These are phyloP conservation scores for Campylorhamphus procurvoides DNA, from an alignment of 2,113 vertebrate genomes.

Conservation along the genomic window DNA sequence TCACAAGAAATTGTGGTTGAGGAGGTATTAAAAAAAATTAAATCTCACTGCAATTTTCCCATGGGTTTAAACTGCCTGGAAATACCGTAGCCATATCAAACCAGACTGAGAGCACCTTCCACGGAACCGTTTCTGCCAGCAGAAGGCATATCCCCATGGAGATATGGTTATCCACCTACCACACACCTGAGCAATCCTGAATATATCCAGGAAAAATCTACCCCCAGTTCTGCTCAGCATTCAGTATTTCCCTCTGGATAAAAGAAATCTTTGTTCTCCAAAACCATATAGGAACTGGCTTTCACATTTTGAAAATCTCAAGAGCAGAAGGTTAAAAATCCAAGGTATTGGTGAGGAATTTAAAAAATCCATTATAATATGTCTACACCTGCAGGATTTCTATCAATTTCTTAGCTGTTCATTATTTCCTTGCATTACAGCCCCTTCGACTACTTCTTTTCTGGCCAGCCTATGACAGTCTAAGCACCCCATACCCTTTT, in stretches of 20 bases:
- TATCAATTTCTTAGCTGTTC: neutral
- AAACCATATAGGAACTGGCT: neutral
- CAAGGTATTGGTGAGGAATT: neutral
- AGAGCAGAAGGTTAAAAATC: neutral
- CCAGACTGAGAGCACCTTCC: neutral
- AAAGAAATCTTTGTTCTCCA: neutral
- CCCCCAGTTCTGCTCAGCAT: neutral
- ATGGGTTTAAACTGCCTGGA: neutral
- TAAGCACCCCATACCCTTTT: neutral
- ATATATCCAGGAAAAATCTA: neutral
- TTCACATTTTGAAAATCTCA: neutral
- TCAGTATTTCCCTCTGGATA: neutral
- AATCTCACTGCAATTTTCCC: neutral
- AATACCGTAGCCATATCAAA: neutral
- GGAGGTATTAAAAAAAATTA: neutral
- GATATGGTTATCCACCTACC: neutral
- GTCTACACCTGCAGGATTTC: neutral
- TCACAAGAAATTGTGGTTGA: neutral
- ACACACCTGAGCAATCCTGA: neutral
- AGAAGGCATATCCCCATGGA: neutral
- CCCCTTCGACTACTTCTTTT: neutral
- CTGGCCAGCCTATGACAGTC: neutral
- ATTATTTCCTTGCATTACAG: neutral
- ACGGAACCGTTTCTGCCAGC: fast-evolving
- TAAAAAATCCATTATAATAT: neutral